Evolutionary conservation across 2,888 invertebrate genomes (phyloP).

Genomic region (Tortricodes alternella): DNA sequence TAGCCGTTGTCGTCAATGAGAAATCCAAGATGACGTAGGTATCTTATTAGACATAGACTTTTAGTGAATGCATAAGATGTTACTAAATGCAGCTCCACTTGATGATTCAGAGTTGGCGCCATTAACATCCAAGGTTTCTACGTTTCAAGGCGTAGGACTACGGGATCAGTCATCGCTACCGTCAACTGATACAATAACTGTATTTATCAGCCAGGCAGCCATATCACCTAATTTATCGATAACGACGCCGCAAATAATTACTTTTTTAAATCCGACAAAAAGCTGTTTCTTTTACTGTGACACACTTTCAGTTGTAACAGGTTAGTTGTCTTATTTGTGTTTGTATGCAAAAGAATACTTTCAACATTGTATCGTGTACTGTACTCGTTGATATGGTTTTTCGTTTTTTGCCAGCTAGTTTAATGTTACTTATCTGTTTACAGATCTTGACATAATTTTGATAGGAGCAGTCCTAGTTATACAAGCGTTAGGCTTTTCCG

Average conservation of each 20-base stretch:
- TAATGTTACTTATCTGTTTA: constrained; percentile 63
- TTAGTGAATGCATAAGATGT: constrained; percentile 26
- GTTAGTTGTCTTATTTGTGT: constrained; percentile 16
- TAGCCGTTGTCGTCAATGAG: too few relatives aligned
- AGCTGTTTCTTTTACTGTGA: constrained; percentile 17
- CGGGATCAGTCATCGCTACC: constrained; percentile 28
- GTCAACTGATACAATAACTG: constrained; percentile 32
- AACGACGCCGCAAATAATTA: constrained; percentile 14
- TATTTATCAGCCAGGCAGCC: constrained; percentile 15
- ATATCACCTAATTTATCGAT: constrained; percentile 24
- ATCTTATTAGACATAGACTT: neutral
- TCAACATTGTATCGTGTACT: constrained; percentile 10
- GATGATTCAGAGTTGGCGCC: constrained; percentile 44
- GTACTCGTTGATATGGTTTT: neutral
- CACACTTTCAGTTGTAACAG: constrained; percentile 19
- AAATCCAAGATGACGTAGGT: too few relatives aligned
- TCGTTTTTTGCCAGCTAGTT: constrained; percentile 4
- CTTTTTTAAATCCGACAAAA: constrained; percentile 21
- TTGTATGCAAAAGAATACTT: constrained; percentile 4
- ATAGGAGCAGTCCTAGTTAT: constrained; percentile 57
- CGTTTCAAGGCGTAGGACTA: constrained; percentile 22
- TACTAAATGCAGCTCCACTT: constrained; percentile 44
- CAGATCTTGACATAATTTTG: constrained; percentile 74
- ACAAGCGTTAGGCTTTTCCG: constrained; percentile 35
- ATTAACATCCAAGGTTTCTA: constrained; percentile 47